Conservation (phyloP, 2,888 invertebrate genomes). For the Drosophila austrosaltans region DNA sequence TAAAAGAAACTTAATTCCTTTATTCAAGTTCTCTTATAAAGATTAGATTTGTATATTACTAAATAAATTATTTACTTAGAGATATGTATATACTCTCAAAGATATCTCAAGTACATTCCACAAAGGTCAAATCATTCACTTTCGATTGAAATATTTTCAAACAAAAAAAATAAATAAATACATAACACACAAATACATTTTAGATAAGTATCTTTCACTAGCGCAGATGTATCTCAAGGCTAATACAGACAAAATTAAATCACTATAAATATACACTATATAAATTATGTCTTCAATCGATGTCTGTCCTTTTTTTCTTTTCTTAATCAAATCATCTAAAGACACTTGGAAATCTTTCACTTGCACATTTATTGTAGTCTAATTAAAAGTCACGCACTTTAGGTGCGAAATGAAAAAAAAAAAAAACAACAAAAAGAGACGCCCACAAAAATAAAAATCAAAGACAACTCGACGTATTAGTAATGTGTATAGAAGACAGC, state of each 20-base stretch:
- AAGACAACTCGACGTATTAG: constrained; percentile 70
- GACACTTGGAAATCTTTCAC: not conserved
- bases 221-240: not conserved
- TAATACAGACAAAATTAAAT: not conserved
- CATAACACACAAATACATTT: not conserved
- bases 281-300: not conserved
- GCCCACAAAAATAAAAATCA: constrained; percentile 39
- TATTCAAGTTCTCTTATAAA: too few species aligned
- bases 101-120: constrained; percentile 6
- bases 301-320: not conserved
- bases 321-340: not conserved
- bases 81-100: not conserved
- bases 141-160: not conserved
- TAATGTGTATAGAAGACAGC: constrained; percentile 53
- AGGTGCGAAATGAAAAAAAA: constrained; percentile 51
- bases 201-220: not conserved
- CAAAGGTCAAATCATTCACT: not conserved
- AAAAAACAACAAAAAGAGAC: constrained; percentile 17
- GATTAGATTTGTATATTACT: too few species aligned
- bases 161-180: not conserved
- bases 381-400: constrained; percentile 74
- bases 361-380: constrained; percentile 63
- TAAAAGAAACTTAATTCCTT: not conserved
- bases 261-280: not conserved
- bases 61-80: not conserved